These are phyloP conservation scores for Sitophilus oryzae DNA, from an alignment of 1,140 invertebrate species.

Conservation along the genomic window DNA sequence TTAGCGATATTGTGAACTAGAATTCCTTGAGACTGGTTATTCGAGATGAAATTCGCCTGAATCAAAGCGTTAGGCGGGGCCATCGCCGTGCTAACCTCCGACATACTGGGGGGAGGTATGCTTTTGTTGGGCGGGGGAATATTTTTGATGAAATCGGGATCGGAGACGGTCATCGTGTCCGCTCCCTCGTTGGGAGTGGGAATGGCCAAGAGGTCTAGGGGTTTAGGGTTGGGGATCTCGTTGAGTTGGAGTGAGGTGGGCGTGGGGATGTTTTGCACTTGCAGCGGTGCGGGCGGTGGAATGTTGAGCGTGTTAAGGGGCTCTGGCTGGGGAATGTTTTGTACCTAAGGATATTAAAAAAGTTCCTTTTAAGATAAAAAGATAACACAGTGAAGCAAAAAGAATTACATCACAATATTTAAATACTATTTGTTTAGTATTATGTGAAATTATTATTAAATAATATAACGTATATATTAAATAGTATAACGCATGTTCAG, in stretches of 20 bases:
- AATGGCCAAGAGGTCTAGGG: conserved; percentile 39
- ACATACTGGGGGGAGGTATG: conserved; percentile 38
- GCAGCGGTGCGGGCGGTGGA: conserved; percentile 47
- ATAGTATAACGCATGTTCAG: too few relatives aligned
- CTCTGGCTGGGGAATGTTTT: conserved; percentile 25
- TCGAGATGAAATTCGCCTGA: background rate
- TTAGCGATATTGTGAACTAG: background rate
- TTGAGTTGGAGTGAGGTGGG: conserved; percentile 43
- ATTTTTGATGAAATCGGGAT: conserved; percentile 42
- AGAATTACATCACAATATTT: too few relatives aligned
- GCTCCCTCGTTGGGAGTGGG: conserved; percentile 37
- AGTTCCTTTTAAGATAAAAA: too few relatives aligned
- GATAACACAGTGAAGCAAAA: too few relatives aligned
- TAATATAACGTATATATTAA: too few relatives aligned
- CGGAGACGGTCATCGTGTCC: conserved; percentile 28
- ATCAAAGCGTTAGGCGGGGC: conserved; percentile 11
- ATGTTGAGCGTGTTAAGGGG: conserved; percentile 42
- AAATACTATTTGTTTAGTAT: too few relatives aligned
- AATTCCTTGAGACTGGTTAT: background rate
- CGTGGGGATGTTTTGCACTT: conserved; percentile 49
- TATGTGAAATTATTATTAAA: too few relatives aligned
- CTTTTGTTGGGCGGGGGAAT: conserved; percentile 44
- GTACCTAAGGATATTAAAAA: too few relatives aligned
- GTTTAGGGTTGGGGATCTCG: conserved; percentile 43
- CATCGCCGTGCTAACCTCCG: conserved; percentile 26